Base-by-base conservation (phyloP, 2,888 invertebrate species). In the Allophyes oxyacanthae region DNA sequence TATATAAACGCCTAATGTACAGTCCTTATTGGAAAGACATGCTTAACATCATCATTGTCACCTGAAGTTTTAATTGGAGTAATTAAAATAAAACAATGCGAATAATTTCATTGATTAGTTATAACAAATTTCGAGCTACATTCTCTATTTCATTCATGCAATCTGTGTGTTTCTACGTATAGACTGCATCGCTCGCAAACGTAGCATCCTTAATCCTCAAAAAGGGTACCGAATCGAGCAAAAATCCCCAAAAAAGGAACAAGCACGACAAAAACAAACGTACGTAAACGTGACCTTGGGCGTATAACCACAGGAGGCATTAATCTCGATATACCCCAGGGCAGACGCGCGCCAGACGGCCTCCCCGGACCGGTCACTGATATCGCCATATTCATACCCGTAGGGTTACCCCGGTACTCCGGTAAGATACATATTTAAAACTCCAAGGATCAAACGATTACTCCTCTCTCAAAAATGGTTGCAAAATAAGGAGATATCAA, bases 331-430 rank as follows among this genome's bases (percentile, higher is more conserved):
- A 57, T 57, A 58, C 64, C 69, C 53, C 41, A 55, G 48, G 63
- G 64, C 75, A 76, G 76, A 78, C 78, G 68, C 65, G 64, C 55
- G 76, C 72, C 78, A 78, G 78, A 78, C 77, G 68, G 51, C 59
- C 64, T 60, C 71, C 71, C 64, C 73, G 75, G 72, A 71, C 64
- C 71, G 68, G 71, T 64, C 77, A 77, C 75, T 72, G 77, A 75
- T 77, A 76, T 65, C 67, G 72, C 66, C 75, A 77, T 77, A 71
- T 75, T 75, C 75, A 71, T 70, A 71, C 60, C 45, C 54, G 51
- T 69, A 64, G 64, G 64, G 64, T 61, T 64, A 64, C 67, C 64
- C 57, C 67, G 10, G 48, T 33, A 64, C 36, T 46, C 51, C 7
- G 28, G 20, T 15, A 36, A 67, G 44, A 61, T 48, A 64, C 51